phyloP scores from a whole-genome alignment of 2,888 invertebrate genomes.

The Platycheirus rosarum region DNA sequence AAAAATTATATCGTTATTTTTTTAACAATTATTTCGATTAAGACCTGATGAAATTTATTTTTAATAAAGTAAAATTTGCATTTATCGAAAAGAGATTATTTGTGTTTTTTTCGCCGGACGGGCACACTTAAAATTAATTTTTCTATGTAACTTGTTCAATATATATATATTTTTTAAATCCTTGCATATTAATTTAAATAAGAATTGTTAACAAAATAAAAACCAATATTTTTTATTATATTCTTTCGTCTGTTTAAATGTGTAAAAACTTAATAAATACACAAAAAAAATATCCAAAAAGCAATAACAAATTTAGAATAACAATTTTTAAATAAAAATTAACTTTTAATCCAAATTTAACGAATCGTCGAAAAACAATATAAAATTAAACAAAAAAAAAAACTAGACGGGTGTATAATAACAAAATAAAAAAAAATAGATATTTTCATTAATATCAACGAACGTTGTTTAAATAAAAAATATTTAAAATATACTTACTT shows the following conservation, averaged over 20 bases:
- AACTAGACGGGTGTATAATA: conserved; percentile 45
- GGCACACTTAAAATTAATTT: no score
- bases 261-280: conserved; percentile 30
- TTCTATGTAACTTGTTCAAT: no score
- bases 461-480: conserved; percentile 8
- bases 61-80: no score
- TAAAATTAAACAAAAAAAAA: conserved; percentile 9
- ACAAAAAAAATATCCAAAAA: conserved; percentile 67
- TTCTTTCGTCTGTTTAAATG: conserved; percentile 46
- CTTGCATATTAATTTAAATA: no score
- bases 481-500: conserved; percentile 12
- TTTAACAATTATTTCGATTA: no score
- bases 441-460: conserved; percentile 17
- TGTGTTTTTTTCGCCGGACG: no score
- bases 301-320: conserved; percentile 70
- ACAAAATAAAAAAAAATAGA: conserved; percentile 17
- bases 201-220: no score
- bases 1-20: no score
- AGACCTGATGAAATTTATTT: no score
- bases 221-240: conserved; percentile 30
- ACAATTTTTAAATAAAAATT: conserved; percentile 49
- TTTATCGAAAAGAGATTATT: no score
- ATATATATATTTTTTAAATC: no score
- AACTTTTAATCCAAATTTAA: conserved; percentile 43
- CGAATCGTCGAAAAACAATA: conserved; percentile 45